These are phyloP conservation scores for Margarornis squamiger DNA, from an alignment of 2,797 vertebrate genomes.

Conservation along the genomic window DNA sequence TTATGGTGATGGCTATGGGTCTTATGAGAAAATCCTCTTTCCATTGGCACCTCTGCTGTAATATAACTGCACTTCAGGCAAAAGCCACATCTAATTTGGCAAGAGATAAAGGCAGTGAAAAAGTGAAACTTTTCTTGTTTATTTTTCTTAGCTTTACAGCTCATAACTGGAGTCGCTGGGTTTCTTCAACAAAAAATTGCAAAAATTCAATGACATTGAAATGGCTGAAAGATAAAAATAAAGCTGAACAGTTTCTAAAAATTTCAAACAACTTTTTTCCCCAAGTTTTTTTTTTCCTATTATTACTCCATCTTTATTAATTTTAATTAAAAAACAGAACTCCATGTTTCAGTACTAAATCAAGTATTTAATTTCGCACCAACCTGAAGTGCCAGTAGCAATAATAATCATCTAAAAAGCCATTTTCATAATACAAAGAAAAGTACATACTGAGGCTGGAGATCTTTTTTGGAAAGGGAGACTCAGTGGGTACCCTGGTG, in stretches of 20 bases:
- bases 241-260: not conserved
- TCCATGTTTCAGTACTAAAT: not conserved
- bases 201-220: not conserved
- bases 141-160: conserved; percentile 30
- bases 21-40: not conserved
- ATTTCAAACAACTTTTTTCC: not conserved
- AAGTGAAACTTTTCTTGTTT: conserved; percentile 28
- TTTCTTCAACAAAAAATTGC: not conserved
- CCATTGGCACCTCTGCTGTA: not conserved
- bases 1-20: not conserved
- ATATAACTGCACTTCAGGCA: not conserved
- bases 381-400: not conserved
- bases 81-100: not conserved
- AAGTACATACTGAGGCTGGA: not conserved
- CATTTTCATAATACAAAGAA: not conserved
- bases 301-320: not conserved
- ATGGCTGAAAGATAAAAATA: not conserved
- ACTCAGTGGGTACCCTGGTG: not conserved
- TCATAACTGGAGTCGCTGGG: not conserved
- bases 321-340: not conserved
- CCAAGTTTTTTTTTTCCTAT: not conserved
- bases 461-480: not conserved
- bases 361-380: not conserved
- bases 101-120: not conserved
- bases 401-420: not conserved